Conservation (phyloP, 2,888 invertebrate genomes). For the Mechanitis messenoides region DNA sequence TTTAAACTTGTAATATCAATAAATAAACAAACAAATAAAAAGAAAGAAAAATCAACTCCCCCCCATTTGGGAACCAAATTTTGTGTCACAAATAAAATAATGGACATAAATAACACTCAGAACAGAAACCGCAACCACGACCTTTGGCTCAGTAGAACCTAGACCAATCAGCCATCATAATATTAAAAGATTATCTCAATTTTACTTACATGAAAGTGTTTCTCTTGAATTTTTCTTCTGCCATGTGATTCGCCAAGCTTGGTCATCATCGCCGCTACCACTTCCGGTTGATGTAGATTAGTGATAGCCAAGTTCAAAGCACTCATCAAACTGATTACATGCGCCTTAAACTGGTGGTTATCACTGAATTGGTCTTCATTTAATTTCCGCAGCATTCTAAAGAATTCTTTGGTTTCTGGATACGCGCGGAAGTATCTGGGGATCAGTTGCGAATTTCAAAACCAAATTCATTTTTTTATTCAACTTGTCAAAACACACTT, state of each 20-base stretch:
- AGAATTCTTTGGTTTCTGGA: conserved; percentile 46
- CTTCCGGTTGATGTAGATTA: conserved; percentile 48
- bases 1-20: neutral
- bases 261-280: conserved; percentile 51
- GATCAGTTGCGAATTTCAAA: no score
- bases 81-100: no score
- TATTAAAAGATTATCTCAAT: neutral
- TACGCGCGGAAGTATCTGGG: conserved; percentile 46
- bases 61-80: no score
- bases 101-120: no score
- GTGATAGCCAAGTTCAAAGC: conserved; percentile 43
- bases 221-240: conserved; percentile 36
- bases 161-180: neutral
- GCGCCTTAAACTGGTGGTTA: conserved; percentile 50
- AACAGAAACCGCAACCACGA: no score
- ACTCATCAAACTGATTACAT: conserved; percentile 53
- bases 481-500: no score
- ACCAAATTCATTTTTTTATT: no score
- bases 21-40: neutral
- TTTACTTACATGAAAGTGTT: conserved; percentile 49
- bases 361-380: conserved; percentile 39
- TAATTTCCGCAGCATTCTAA: conserved; percentile 43
- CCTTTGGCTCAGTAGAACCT: no score
- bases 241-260: conserved; percentile 54
- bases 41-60: neutral